These are phyloP conservation scores for Campoletis raptor DNA, from an alignment of 2,888 invertebrate species.

Conservation along the genomic window DNA sequence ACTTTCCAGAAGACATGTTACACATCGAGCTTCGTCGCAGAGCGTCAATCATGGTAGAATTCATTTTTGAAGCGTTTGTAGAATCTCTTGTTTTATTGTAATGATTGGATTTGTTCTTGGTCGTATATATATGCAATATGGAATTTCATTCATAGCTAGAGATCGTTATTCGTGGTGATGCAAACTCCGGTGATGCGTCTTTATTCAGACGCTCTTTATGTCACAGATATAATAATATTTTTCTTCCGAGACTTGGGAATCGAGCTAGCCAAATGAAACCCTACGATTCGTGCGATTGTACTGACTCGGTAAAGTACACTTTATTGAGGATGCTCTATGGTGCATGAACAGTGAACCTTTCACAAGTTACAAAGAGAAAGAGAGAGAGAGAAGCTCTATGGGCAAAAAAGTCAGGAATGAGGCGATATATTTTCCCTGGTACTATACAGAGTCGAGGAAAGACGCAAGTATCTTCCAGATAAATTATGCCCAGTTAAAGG, in stretches of 20 bases:
- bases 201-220: conserved; percentile 49
- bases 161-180: conserved; percentile 31
- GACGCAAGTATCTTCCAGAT: conserved; percentile 76
- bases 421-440: conserved; percentile 67
- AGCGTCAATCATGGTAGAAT: neutral
- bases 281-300: conserved; percentile 34
- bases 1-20: neutral
- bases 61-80: neutral
- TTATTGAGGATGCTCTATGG: conserved; percentile 43
- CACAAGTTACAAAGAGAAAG: conserved; percentile 41
- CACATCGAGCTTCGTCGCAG: neutral
- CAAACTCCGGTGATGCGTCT: conserved; percentile 22
- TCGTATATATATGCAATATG: neutral
- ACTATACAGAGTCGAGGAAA: conserved; percentile 62
- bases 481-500: conserved; percentile 80
- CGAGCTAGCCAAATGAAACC: conserved; percentile 32
- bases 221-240: neutral
- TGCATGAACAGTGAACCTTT: conserved; percentile 55
- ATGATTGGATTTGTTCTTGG: neutral
- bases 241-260: conserved; percentile 9
- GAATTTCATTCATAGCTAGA: conserved; percentile 57
- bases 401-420: conserved; percentile 54
- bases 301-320: conserved; percentile 8
- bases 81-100: neutral
- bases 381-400: conserved; percentile 32